A percentile compares a stretch with the other conserved stretches of the same genome.
These are phyloP conservation scores for Lochmaea capreae DNA, from an alignment of 2,888 invertebrate genomes.

Conservation along the genomic window DNA sequence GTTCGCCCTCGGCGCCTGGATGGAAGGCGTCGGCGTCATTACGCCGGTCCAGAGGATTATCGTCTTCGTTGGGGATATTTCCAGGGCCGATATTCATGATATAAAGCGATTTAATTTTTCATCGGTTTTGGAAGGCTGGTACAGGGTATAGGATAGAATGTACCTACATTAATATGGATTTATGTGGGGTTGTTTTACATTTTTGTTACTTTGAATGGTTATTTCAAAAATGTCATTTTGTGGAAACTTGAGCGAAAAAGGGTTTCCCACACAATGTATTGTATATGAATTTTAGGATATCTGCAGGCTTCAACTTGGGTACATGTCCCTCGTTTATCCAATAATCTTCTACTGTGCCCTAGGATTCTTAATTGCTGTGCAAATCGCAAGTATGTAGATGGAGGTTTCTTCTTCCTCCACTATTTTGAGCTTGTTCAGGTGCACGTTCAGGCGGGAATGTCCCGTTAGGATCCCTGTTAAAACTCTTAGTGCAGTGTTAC, in stretches of 20 bases:
- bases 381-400: too few relatives aligned
- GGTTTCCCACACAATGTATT: too few relatives aligned
- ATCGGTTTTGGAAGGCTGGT: constrained; percentile 28
- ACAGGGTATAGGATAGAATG: not conserved
- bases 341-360: too few relatives aligned
- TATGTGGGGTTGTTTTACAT: constrained; percentile 4
- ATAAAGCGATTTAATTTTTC: constrained; percentile 38
- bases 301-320: too few relatives aligned
- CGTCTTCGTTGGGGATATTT: constrained; percentile 55
- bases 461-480: too few relatives aligned
- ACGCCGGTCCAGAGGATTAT: constrained; percentile 64
- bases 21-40: constrained; percentile 64
- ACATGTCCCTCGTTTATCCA: too few relatives aligned
- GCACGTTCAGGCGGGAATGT: too few relatives aligned
- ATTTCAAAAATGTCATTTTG: not conserved
- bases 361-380: too few relatives aligned
- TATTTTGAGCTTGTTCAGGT: too few relatives aligned
- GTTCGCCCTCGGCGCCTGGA: constrained; percentile 61
- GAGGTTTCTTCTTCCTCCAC: too few relatives aligned
- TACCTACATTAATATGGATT: constrained; percentile 1
- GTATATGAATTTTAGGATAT: too few relatives aligned
- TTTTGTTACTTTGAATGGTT: not conserved
- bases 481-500: too few relatives aligned
- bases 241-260: not conserved
- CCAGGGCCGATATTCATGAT: constrained; percentile 32